Evolutionary conservation across 2,888 invertebrate genomes (phyloP), one percentile per base, ranked within the genome.

Genomic region (Julus scanicus): DNA sequence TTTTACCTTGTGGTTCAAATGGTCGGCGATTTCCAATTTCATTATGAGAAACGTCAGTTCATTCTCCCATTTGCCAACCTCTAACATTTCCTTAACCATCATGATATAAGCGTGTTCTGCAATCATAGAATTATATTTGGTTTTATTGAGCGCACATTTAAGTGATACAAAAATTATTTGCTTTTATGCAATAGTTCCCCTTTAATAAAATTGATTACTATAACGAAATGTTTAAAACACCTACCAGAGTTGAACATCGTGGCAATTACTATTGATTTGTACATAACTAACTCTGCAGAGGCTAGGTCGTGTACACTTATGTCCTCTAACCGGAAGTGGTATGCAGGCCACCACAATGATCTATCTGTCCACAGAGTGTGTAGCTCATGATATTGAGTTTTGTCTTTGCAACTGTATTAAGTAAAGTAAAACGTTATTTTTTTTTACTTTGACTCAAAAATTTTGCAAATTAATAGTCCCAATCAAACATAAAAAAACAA

Each of bases 231-330:
- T 29, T 29, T 29, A 44, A 44, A 37, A 37, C 39, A 4, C 84
- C 39, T 44, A 84, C 84, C 84, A n/a, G 84, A n/a, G 17, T 37
- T 84, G 44, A 44, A 84, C 40, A 84, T 44, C n/a, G 84, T 84
- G 6, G 84, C 84, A 17, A 84, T 84, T 3, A 84, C 84, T n/a
- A 84, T 17, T 13, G 84, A 15, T n/a, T 84, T 84, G 40, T n/a
- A 37, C 44, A 84, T 17, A 17, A n/a, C 15, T 48, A 84, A n/a
- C 84, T 84, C 84, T 0, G 84, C 84, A n/a, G 84, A 84, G 4
- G 15, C 37, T n/a, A 17, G 40, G 17, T 17, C 17, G 39, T 37
- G 15, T 17, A 37, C n/a, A 39, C 37, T 84, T 17, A 84, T 48
- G 39, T 84, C n/a, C 40, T 40, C 40, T 3, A n/a, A 17, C 44